Evolutionary conservation across 2,888 invertebrate species (phyloP).

Genomic region (Ophion ventricosus): DNA sequence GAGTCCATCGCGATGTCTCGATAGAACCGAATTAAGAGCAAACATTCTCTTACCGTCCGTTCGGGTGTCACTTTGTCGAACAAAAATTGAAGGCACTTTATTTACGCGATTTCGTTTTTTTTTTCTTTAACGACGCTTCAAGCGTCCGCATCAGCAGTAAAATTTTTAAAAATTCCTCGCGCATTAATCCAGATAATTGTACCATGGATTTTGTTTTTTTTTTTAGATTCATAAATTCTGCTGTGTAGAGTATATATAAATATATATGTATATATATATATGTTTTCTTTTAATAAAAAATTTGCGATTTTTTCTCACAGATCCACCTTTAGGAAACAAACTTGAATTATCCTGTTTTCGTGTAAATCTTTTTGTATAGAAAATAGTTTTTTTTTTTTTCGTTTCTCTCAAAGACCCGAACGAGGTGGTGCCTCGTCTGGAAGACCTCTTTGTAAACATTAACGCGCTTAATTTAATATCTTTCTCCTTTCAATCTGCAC

Average conservation of each 20-base stretch:
- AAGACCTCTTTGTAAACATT: conserved; percentile 24
- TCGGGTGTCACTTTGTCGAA: background rate
- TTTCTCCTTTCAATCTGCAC: background rate
- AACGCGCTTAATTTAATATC: background rate
- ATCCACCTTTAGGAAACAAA: background rate
- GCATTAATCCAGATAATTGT: conserved; percentile 30
- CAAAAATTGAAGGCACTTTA: conserved; percentile 65
- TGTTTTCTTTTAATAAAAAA: conserved; percentile 8
- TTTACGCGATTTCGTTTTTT: conserved; percentile 19
- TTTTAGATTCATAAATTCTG: background rate
- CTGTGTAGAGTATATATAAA: conserved; percentile 23
- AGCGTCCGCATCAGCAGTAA: conserved; percentile 55
- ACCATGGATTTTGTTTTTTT: conserved; percentile 18
- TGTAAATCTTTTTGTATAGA: conserved; percentile 42
- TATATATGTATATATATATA: conserved; percentile 12
- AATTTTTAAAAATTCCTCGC: conserved; percentile 44
- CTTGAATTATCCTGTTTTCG: background rate
- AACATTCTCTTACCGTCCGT: background rate
- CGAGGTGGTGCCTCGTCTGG: conserved; percentile 32
- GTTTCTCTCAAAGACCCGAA: conserved; percentile 26
- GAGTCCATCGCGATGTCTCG: background rate
- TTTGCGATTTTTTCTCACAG: conserved; percentile 13
- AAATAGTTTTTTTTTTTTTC: conserved; percentile 33
- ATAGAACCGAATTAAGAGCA: background rate
- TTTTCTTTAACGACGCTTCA: conserved; percentile 56